Base-by-base conservation (phyloP, 2,888 invertebrate species). In the Pollenia angustigena region DNA sequence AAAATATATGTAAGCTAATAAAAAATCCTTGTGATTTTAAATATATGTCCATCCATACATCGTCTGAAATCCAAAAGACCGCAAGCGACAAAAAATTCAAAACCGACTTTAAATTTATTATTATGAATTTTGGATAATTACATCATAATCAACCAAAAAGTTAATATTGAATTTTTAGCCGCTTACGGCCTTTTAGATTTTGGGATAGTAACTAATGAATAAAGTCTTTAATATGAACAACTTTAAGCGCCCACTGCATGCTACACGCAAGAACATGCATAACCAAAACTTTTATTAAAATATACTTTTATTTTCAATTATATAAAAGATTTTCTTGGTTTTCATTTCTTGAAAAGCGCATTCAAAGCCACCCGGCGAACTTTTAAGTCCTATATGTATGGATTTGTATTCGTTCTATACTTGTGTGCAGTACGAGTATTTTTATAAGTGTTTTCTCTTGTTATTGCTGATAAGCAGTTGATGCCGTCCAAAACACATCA, bases 361-460 rank as follows among this genome's bases (percentile, higher is more conserved):
- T 4, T n/a, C 50, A 12, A 23, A 11, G 8, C 11, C 0, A 79
- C 46, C n/a, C 40, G 14, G 23, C 14, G 14, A 18, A 66, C 32
- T n/a, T n/a, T n/a, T n/a, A n/a, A n/a, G n/a, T n/a, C n/a, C n/a
- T 23, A 32, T 50, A 50, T 72, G 60, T 42, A 60, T 8, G 68
- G 74, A 76, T 52, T 60, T 64, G 46, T 46, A 46, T 18, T 69
- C 74, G 23, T 46, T 9, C 7, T 56, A 1, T 42, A 16, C 56
- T 4, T 58, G 12, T 14, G 1, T 11, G 48, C 60, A 50, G 16
- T 44, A 68, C 32, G 6, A 32, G 32, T 32, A 32, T 32, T 32
- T 54, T 54, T 40, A 54, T 78, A 87, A 87, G 81, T 84, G 81
- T 81, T 78, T 87, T 84, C 50, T 81, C 74, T 52, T 87, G 87